Base-by-base conservation (phyloP, 1,140 invertebrate genomes). In the Danaus plexippus region DNA sequence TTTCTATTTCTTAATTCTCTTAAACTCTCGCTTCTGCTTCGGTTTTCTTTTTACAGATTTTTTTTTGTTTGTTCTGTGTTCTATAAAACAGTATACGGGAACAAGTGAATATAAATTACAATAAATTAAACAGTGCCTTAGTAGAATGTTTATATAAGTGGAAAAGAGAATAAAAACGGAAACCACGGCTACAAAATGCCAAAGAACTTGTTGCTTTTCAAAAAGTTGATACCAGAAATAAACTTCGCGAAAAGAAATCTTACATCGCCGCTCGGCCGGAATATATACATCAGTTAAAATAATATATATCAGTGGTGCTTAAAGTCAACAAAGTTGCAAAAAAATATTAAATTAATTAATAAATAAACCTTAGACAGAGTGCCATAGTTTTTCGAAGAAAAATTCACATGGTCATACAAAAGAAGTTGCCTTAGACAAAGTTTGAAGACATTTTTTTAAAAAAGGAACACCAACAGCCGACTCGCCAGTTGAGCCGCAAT, bases 161-260 rank as follows among this genome's bases (percentile, higher is more conserved):
- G 60, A 68, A 70, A 75, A 69, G 59, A 53, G 64, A 57, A 66
- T 60, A 73, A 71, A 75, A 72, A 67, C 55, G 69, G 63, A 62
- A 74, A 77, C 46, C 67, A 84, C 81, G 77, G 80, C 80, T 71
- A 79, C 84, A 87, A 87, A 87, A 87, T 87, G 84, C 80, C 75
- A 83, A 84, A 79, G 79, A 84, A 85, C 61, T 79, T 77, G 69
- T 73, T 84, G 57, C 81, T 81, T 63, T 87, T 82, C 71, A 87
- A 87, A 78, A 86, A 86, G 75, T 67, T 87, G 73, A 87, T 87
- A 75, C 80, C 80, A 57, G 84, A 87, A 77, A 65, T 87, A 60
- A 87, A 87, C 67, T 85, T 87, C 67, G 77, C 84, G 43, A 87
- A 87, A 75, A 79, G 84, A 71, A 87, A 85, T 75, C 75, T 85